Percentiles rank a stretch among this genome's conserved stretches.
Evolutionary conservation across 2,113 vertebrate species (phyloP).

Genomic region (Mustela lutreola): DNA sequence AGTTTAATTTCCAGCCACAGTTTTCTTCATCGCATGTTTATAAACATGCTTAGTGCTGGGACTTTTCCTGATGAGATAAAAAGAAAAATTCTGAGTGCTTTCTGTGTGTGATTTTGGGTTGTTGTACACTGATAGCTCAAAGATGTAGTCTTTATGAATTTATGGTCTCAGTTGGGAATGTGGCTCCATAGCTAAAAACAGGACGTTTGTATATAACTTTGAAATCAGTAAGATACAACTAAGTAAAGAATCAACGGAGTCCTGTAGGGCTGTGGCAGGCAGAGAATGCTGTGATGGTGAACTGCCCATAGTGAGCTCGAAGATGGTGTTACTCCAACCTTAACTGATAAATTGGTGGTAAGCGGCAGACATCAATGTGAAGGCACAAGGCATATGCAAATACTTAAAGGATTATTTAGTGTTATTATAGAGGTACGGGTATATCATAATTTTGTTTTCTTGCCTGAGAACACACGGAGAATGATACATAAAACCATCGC

Average conservation of each 20-base stretch:
- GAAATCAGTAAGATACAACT: constrained; percentile 60
- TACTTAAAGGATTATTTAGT: background rate
- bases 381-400: background rate
- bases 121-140: constrained; percentile 66
- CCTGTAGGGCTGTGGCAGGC: background rate
- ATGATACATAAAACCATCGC: background rate
- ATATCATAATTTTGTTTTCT: background rate
- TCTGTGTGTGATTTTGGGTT: constrained; percentile 56
- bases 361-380: background rate
- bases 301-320: background rate
- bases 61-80: constrained; percentile 68
- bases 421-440: background rate
- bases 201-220: constrained; percentile 49
- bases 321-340: background rate
- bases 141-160: constrained; percentile 58
- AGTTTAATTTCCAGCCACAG: background rate
- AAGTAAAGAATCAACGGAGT: background rate
- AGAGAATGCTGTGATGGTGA: background rate
- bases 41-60: constrained; percentile 27
- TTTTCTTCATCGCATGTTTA: constrained; percentile 48
- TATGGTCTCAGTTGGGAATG: constrained; percentile 68
- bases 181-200: constrained; percentile 70
- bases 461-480: background rate
- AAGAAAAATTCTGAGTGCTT: constrained; percentile 67
- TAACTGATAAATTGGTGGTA: background rate